Conservation (phyloP, 2,888 invertebrate genomes). For the Dynastes tityus region DNA sequence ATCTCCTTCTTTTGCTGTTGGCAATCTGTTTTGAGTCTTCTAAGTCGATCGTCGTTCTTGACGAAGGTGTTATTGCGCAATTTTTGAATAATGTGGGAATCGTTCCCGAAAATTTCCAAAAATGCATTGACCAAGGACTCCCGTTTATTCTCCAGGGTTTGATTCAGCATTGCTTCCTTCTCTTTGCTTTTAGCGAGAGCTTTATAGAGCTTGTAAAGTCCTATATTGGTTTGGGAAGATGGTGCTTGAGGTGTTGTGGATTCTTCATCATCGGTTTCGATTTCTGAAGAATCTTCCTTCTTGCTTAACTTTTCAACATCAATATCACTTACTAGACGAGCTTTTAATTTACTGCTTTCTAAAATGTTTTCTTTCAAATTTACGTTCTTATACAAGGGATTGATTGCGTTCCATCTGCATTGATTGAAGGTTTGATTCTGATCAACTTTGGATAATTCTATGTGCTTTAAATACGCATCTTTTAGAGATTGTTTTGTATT, state of each 20-base stretch:
- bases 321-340: conserved; percentile 6
- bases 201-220: conserved; percentile 17
- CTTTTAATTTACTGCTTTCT: not conserved
- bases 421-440: not conserved
- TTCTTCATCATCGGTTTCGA: conserved; percentile 30
- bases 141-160: not conserved
- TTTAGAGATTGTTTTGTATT: conserved; percentile 6
- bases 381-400: conserved; percentile 35
- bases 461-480: conserved; percentile 23
- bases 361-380: not conserved
- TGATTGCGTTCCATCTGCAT: conserved; percentile 29
- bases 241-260: not conserved
- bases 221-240: not conserved
- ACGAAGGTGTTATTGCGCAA: conserved; percentile 8
- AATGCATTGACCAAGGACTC: conserved; percentile 40
- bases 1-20: not conserved
- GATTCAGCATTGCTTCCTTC: not conserved
- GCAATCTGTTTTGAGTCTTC: conserved; percentile 14
- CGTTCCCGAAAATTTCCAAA: conserved; percentile 40
- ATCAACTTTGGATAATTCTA: not conserved
- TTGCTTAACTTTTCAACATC: conserved; percentile 9
- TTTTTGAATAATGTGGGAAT: conserved; percentile 37
- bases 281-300: conserved; percentile 25
- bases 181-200: conserved; percentile 11
- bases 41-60: conserved; percentile 25